A percentile compares a stretch with the other conserved stretches of the same genome.
Evolutionary conservation across 2,888 invertebrate genomes (phyloP).

Genomic region (Apodemia hepburni): DNA sequence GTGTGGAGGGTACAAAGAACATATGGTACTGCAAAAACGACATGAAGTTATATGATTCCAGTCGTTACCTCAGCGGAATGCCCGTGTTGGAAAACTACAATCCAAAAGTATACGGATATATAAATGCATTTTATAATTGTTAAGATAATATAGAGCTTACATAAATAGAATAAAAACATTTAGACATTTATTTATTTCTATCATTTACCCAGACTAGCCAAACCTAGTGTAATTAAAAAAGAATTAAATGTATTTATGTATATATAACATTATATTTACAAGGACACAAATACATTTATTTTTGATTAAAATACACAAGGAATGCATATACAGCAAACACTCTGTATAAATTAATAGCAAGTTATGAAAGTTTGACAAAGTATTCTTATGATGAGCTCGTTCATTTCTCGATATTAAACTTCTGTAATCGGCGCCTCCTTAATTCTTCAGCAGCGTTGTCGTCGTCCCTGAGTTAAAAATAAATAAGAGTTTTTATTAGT

Average conservation of each 20-base stretch:
- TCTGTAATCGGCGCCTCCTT: conserved; percentile 87
- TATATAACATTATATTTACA: conserved; percentile 77
- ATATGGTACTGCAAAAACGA: conserved; percentile 87
- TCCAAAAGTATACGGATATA: conserved; percentile 86
- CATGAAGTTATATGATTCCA: conserved; percentile 83
- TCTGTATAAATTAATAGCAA: conserved; percentile 71
- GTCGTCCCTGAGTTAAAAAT: conserved; percentile 48
- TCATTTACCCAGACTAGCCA: conserved; percentile 30
- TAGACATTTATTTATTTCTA: conserved; percentile 19
- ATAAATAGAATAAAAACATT: conserved; percentile 25
- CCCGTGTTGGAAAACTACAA: conserved; percentile 88
- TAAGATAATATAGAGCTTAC: conserved; percentile 40
- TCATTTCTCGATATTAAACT: conserved; percentile 80
- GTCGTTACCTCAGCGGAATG: conserved; percentile 82
- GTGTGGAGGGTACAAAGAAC: conserved; percentile 83
- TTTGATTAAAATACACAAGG: conserved; percentile 70
- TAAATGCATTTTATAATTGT: conserved; percentile 90
- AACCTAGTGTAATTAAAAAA: conserved; percentile 24
- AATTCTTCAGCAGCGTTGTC: conserved; percentile 83
- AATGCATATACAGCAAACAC: conserved; percentile 68
- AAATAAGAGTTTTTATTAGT: conserved; percentile 4
- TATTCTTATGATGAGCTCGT: conserved; percentile 43
- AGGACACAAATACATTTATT: conserved; percentile 75
- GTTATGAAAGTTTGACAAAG: conserved; percentile 57
- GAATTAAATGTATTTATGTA: conserved; percentile 70